phyloP scores from a whole-genome alignment of 2,888 invertebrate species.

The Lacanobia wlatinum region DNA sequence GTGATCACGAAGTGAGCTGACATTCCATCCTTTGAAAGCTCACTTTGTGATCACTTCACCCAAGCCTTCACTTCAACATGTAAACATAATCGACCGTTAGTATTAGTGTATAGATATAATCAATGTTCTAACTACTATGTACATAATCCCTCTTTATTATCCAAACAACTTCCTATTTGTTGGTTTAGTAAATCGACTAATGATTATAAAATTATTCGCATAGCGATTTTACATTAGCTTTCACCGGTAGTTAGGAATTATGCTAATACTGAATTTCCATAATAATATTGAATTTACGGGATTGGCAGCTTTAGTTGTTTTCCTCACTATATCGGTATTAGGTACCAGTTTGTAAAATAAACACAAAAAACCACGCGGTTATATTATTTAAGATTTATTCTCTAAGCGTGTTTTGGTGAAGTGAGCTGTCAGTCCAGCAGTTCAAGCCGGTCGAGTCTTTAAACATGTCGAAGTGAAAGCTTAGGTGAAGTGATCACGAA shows the following conservation, averaged over 20 bases:
- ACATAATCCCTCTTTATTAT: neutral
- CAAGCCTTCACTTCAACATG: no score
- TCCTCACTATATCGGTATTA: slow-evolving; percentile 24
- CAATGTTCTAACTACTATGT: neutral
- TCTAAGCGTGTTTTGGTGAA: no score
- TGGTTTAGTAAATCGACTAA: slow-evolving; percentile 22
- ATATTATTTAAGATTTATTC: no score
- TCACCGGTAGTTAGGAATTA: slow-evolving; percentile 35
- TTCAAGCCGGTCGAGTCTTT: no score
- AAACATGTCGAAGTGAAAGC: no score
- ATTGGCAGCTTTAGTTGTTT: slow-evolving; percentile 33
- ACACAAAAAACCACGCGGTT: neutral
- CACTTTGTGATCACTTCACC: no score
- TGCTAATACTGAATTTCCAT: slow-evolving; percentile 56
- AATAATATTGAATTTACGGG: slow-evolving; percentile 48
- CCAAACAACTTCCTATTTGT: slow-evolving; percentile 8
- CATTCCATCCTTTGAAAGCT: no score
- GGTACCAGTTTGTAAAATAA: slow-evolving; percentile 1
- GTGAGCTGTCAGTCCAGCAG: no score
- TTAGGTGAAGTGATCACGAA: no score
- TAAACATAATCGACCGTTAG: no score
- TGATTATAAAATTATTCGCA: slow-evolving; percentile 40
- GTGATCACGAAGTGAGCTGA: no score
- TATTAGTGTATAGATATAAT: neutral
- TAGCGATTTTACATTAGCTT: slow-evolving; percentile 24